Base-by-base conservation (phyloP, 2,797 vertebrate genomes). In the Huso huso region DNA sequence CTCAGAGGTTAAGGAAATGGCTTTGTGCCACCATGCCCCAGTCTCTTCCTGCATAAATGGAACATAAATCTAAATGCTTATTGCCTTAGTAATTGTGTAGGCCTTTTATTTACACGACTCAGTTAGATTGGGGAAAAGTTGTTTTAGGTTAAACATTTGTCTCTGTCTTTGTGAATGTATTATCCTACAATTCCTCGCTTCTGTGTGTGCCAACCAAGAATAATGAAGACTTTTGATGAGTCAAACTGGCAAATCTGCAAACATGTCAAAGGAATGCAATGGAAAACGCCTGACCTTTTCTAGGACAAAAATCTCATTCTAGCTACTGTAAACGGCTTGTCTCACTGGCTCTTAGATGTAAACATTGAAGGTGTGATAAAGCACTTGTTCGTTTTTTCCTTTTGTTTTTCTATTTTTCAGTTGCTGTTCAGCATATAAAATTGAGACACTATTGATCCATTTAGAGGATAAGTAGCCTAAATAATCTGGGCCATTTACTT, bases 211-310 rank as follows among this genome's bases (percentile, higher is more conserved):
- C 67, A 68, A 52, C n/a, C 13, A 48, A 51, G 65, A 86, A 87
- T 80, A 87, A 87, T 82, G 70, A 78, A 75, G 75, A 79, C 72
- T 76, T 86, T 85, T 88, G 83, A 86, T 67, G 68, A 76, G 71
- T 70, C 51, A 52, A 72, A 50, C 2, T 0, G 75, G 73, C 67
- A 66, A 72, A 75, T 77, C 65, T 68, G 70, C 72, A 66, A 73
- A 70, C 70, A n/a, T 62, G 57, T 67, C 51, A 70, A 69, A 80
- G 73, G 85, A 87, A 87, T 84, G 80, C 76, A 69, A 72, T 66
- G 66, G 73, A 75, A 81, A 78, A 67, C 62, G 59, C 73, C 69
- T 88, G 86, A 83, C 84, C 86, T 88, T 85, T 37, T 69, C 51
- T 69, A 73, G 69, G 79, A 63, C 64, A 79, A 75, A 77, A 69